Conservation (phyloP, 2,888 invertebrate species). For the Agrilus cyanescens region DNA sequence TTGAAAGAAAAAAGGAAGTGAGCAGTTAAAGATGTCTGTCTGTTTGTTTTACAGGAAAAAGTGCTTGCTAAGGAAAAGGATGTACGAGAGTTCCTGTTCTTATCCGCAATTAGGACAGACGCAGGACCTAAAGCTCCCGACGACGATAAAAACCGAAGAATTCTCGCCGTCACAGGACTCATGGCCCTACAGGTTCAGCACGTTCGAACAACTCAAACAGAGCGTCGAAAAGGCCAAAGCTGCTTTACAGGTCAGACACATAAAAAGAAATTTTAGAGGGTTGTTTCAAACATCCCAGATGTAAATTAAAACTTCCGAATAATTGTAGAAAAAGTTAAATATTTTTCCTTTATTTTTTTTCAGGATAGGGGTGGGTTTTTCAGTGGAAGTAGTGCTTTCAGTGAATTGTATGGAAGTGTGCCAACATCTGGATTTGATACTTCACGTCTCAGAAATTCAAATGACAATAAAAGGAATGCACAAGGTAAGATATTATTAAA, state of each 20-base stretch:
- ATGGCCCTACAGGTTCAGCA: slow-evolving; percentile 69
- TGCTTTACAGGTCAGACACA: slow-evolving; percentile 56
- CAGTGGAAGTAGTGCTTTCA: slow-evolving; percentile 61
- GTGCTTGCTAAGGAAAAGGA: slow-evolving; percentile 39
- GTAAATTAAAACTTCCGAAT: no score
- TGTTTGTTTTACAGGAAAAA: slow-evolving; percentile 27
- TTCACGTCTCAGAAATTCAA: slow-evolving; percentile 29
- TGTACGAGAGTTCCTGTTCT: slow-evolving; percentile 92
- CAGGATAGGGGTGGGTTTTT: slow-evolving; percentile 60
- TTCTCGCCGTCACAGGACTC: slow-evolving; percentile 50
- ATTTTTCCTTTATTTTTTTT: slow-evolving; percentile 23
- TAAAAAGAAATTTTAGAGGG: no score
- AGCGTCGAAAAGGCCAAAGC: slow-evolving; percentile 86
- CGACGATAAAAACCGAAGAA: slow-evolving; percentile 36
- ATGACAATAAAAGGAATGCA: slow-evolving; percentile 29
- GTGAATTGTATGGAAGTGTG: slow-evolving; percentile 48
- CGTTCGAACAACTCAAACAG: slow-evolving; percentile 81
- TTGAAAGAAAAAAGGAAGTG: no score
- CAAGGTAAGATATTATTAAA: slow-evolving; percentile 25
- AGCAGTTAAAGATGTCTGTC: not conserved
- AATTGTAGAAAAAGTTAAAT: no score
- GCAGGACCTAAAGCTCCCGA: slow-evolving; percentile 24
- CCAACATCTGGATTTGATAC: slow-evolving; percentile 29
- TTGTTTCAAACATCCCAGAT: no score
- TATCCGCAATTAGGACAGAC: slow-evolving; percentile 50